A percentile compares a stretch with the other conserved stretches of the same genome.
Conservation (phyloP, 2,888 invertebrate species). For the Metellina segmentata region DNA sequence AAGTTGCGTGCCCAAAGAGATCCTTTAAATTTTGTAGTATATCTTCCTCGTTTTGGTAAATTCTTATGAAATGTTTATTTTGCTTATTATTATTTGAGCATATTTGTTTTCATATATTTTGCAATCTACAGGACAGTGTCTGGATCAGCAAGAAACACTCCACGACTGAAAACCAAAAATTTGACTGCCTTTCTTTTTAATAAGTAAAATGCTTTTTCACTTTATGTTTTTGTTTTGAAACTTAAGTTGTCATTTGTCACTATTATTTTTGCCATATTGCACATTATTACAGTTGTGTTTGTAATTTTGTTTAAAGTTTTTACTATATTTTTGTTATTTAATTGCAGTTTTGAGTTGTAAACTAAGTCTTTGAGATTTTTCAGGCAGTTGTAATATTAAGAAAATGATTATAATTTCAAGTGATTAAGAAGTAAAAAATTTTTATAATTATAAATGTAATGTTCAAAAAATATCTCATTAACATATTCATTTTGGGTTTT, state of each 20-base stretch:
- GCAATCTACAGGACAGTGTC: constrained; percentile 72
- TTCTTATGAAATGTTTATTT: constrained; percentile 19
- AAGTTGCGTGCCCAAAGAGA: too few relatives aligned
- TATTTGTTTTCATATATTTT: constrained; percentile 72
- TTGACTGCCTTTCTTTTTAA: constrained; percentile 76
- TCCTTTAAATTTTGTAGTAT: too few relatives aligned
- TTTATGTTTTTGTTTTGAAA: constrained; percentile 15
- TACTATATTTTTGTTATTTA: not conserved
- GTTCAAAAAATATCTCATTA: too few relatives aligned
- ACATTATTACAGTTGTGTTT: not conserved
- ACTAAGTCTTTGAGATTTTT: not conserved
- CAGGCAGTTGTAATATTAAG: too few relatives aligned
- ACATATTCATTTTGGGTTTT: too few relatives aligned
- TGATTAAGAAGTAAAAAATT: too few relatives aligned
- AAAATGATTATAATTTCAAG: too few relatives aligned
- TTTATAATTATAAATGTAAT: too few relatives aligned
- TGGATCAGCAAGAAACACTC: constrained; percentile 73
- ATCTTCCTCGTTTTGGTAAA: not conserved
- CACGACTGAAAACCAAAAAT: constrained; percentile 74
- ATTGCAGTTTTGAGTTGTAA: not conserved
- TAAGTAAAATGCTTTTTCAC: constrained; percentile 61
- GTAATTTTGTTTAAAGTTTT: not conserved
- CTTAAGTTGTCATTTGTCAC: not conserved
- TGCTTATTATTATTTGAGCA: constrained; percentile 40
- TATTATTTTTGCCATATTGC: not conserved